These are phyloP conservation scores for Scaptomyza hsui DNA, from an alignment of 1,140 invertebrate genomes.

Conservation along the genomic window DNA sequence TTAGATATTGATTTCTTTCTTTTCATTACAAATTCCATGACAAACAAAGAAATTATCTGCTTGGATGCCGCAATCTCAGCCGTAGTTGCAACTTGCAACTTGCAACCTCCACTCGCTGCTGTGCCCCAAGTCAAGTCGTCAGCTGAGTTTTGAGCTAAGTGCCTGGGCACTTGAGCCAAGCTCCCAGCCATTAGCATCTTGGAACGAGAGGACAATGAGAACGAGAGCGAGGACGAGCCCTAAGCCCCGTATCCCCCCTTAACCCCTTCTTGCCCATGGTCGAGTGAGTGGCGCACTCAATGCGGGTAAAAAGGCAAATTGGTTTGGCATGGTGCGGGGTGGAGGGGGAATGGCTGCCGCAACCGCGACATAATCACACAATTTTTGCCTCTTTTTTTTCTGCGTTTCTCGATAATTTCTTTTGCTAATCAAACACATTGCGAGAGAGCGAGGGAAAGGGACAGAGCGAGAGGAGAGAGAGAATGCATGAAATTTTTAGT, in stretches of 20 bases:
- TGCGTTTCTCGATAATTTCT: slow-evolving; percentile 5
- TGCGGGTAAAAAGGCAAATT: slow-evolving; percentile 44
- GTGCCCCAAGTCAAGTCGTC: slow-evolving; percentile 21
- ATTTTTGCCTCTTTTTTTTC: slow-evolving; percentile 44
- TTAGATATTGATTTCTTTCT: background rate
- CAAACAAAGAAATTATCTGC: background rate
- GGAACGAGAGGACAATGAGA: slow-evolving; percentile 7
- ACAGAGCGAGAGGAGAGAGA: slow-evolving; percentile 1
- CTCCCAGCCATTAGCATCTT: slow-evolving; percentile 44
- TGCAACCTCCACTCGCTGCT: background rate
- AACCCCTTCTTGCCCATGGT: slow-evolving; percentile 9
- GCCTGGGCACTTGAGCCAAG: slow-evolving; percentile 42
- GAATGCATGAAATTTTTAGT: slow-evolving; percentile 10
- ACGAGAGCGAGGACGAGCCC: slow-evolving; percentile 10
- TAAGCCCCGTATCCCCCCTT: slow-evolving; percentile 22
- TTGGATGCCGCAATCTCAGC: background rate
- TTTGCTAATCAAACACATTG: slow-evolving; percentile 71
- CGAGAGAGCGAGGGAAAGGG: slow-evolving; percentile 2
- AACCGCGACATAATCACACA: slow-evolving; percentile 72
- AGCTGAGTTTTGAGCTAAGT: slow-evolving; percentile 30
- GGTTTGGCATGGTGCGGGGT: background rate
- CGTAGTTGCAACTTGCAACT: background rate
- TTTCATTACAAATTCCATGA: background rate
- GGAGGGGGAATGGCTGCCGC: background rate
- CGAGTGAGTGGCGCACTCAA: slow-evolving; percentile 52